Base-by-base conservation (phyloP, 2,888 invertebrate genomes). In the Rhyacophila evoluta region DNA sequence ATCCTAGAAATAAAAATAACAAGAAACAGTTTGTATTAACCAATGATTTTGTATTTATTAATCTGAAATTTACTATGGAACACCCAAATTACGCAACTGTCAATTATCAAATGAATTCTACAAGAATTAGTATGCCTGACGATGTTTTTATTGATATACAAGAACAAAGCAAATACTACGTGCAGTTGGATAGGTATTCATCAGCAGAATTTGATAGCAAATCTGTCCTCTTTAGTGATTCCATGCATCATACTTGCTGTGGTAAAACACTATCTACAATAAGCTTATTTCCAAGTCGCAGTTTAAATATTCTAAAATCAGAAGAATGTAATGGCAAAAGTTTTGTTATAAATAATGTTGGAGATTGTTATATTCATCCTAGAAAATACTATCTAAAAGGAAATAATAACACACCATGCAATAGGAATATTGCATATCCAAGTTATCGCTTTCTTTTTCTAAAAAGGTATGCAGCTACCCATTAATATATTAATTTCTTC, bases 1-100 rank as follows among this genome's bases (percentile, higher is more conserved):
- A 85, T 83, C 87, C 88, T 33, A 6, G 55, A 74, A 19, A 36
- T 11, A 68, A 37, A 10, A 19, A 25, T 36, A 12, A 8, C 10
- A 36, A 74, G 2, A 36, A 4, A 12, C 37, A 75, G 15, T 28
- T n/a, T 15, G 29, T n/a, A 27, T 73, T 27, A 27, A 73, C 4
- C 8, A 19, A 39, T n/a, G 37, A 85, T 78, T 83, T 85, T 72
- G 84, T 84, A 75, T 83, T 83, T 3, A 85, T 85, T 41, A 82
- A 79, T 19, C 67, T 84, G 15, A 86, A 85, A 67, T 87, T 85
- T 82, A 86, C 86, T 1, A 85, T 89, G 79, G 91, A 91, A 84
- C 91, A 91, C 85, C 84, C 85, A 37, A 88, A 90, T 85, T 91
- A 90, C 83, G 87, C 90, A 15, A 41, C 41, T 41, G n/a, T 88